Evolutionary conservation across 2,113 vertebrate genomes (phyloP).

Genomic region (Zosterops lateralis): DNA sequence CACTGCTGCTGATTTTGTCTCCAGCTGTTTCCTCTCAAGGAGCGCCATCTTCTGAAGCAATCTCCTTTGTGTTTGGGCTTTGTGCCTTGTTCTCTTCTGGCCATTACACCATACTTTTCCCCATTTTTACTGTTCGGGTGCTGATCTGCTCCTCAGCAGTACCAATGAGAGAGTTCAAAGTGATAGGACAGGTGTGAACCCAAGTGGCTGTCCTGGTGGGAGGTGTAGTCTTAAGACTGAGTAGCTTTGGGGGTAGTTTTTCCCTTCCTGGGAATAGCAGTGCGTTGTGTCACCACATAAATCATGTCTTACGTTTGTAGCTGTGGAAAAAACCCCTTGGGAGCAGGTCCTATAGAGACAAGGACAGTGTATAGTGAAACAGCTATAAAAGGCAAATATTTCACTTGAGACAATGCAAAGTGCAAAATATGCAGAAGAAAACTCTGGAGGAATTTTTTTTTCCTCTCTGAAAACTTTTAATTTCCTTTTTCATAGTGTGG

Average conservation of each 20-base stretch:
- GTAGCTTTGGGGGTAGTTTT: neutral
- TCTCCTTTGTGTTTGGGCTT: neutral
- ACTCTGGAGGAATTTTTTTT: neutral
- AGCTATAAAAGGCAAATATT: neutral
- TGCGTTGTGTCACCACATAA: neutral
- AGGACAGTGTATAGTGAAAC: neutral
- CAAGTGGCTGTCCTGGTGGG: neutral
- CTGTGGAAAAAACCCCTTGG: neutral
- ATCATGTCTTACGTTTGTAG: neutral
- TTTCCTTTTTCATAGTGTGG: neutral
- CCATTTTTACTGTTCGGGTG: neutral
- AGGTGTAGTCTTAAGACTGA: neutral
- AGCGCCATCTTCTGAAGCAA: neutral
- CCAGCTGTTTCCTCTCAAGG: neutral
- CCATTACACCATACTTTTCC: neutral
- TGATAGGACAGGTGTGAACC: neutral
- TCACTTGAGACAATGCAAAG: neutral
- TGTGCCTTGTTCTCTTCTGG: neutral
- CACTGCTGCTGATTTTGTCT: neutral
- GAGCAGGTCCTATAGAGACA: neutral
- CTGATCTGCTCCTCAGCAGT: neutral
- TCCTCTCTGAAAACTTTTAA: neutral
- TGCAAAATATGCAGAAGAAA: neutral
- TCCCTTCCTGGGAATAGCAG: neutral
- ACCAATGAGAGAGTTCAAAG: neutral